Base-by-base conservation (phyloP, 2,113 vertebrate species). In the Lanius ludovicianus region DNA sequence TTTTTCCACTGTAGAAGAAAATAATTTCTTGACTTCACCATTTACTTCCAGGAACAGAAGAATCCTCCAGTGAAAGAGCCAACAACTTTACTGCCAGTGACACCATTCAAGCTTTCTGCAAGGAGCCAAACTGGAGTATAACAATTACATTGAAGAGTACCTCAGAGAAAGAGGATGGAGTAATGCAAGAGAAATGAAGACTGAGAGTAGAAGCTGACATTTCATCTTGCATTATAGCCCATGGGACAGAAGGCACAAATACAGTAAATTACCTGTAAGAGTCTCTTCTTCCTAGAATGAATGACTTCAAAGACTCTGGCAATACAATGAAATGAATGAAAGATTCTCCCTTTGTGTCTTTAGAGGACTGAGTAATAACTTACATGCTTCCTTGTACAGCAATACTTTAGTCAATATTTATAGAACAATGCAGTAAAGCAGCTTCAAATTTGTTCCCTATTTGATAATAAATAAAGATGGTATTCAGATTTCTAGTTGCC, bases 391-490 rank as follows among this genome's bases (percentile, higher is more conserved):
- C 87, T 96, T 75, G 52, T 77, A 75, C 71, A 81, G 68, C 20
- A 86, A 81, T 90, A 85, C 21, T 90, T 96, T 68, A 90, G 93
- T 91, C 92, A 96, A 93, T 96, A 97, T 95, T 95, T 96, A 96
- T 94, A 97, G 44, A 90, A 96, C 83, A 92, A 86, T 75, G 76
- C 17, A 47, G 35, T 90, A 94, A 96, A 95, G 64, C 9, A 84
- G 55, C 56, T 92, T 91, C 35, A 80, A 92, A 92, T 94, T 90
- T 96, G 60, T 94, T 94, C 90, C 82, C 60, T 86, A 60, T 86
- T 70, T 92, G 92, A 70, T 60, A 91, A 96, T 94, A 96, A 95
- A 97, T 94, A 94, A 94, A 68, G n/a, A 81, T 46, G 6, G 11
- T 56, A 91, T 84, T 92, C 79, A 88, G 76, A 93, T 81, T 94